phyloP scores from a whole-genome alignment of 2,888 invertebrate genomes.

The Caenorhabditis becei region DNA sequence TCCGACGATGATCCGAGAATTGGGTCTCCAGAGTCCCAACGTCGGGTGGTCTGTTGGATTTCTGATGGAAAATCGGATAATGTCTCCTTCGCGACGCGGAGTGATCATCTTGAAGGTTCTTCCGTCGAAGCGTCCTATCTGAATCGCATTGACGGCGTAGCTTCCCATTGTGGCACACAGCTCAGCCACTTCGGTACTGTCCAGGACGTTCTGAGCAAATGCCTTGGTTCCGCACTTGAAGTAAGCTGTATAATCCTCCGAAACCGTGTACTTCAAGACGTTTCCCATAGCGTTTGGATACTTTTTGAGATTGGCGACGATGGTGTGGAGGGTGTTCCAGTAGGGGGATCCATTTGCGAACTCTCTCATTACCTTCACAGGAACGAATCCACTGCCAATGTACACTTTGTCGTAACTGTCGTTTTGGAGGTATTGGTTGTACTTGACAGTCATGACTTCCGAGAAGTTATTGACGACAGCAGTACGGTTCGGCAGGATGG shows the following conservation, averaged over 20 bases:
- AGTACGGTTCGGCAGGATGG: conserved; percentile 9
- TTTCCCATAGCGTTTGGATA: conserved; percentile 23
- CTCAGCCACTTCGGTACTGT: conserved; percentile 1
- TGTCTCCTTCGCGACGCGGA: not conserved
- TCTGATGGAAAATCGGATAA: conserved; percentile 12
- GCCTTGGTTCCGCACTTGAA: not conserved
- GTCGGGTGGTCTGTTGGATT: not conserved
- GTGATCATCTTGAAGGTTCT: not conserved
- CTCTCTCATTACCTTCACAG: not conserved
- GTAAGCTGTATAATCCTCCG: not conserved
- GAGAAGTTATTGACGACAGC: not conserved
- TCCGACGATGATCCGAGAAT: conserved; percentile 1
- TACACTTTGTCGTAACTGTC: not conserved
- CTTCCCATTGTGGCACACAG: conserved; percentile 18
- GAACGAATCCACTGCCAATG: conserved; percentile 18
- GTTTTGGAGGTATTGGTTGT: not conserved
- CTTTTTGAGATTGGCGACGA: not conserved
- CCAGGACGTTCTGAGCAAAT: not conserved
- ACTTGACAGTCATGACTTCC: not conserved
- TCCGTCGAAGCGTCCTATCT: conserved; percentile 15
- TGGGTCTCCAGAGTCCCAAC: conserved; percentile 4
- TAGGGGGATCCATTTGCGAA: conserved; percentile 7
- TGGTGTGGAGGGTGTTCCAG: not conserved
- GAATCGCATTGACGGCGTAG: not conserved
- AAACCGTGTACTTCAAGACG: not conserved